These are phyloP conservation scores for Ameiurus melas DNA, from an alignment of 2,113 vertebrate species.

Conservation along the genomic window DNA sequence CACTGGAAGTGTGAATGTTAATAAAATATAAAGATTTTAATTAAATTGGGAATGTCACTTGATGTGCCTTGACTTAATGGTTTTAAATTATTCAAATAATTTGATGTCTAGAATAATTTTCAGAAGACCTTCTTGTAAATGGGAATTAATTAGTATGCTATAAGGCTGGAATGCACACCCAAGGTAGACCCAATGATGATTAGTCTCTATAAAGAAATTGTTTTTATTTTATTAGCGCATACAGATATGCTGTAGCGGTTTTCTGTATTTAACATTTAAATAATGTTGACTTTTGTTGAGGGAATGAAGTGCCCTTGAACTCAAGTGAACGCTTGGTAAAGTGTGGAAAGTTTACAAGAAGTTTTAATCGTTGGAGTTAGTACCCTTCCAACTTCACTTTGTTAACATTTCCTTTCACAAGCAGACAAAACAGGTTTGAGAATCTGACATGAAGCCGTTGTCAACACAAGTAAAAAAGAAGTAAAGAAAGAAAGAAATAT, in stretches of 20 bases:
- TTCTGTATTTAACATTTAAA: neutral
- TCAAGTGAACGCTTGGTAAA: neutral
- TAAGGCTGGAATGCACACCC: neutral
- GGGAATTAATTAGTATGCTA: slow-evolving; percentile 16
- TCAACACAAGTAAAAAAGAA: neutral
- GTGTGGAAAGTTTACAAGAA: neutral
- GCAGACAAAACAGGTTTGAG: neutral
- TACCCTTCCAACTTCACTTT: neutral
- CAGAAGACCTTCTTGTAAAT: neutral
- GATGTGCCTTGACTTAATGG: neutral
- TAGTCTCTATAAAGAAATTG: neutral
- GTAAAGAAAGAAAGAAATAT: neutral
- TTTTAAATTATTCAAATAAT: neutral
- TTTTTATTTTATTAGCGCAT: neutral
- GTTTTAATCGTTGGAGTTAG: neutral
- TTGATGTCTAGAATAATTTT: neutral
- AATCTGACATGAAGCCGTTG: too few relatives aligned
- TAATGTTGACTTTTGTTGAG: neutral
- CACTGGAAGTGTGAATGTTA: neutral
- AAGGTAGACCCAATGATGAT: neutral
- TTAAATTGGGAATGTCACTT: neutral
- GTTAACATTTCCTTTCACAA: neutral
- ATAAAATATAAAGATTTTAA: slow-evolving; percentile 2
- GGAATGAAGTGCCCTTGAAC: neutral
- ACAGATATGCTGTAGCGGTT: neutral